Base-by-base conservation (phyloP, 2,113 vertebrate species). In the Brachypteracias leptosomus region DNA sequence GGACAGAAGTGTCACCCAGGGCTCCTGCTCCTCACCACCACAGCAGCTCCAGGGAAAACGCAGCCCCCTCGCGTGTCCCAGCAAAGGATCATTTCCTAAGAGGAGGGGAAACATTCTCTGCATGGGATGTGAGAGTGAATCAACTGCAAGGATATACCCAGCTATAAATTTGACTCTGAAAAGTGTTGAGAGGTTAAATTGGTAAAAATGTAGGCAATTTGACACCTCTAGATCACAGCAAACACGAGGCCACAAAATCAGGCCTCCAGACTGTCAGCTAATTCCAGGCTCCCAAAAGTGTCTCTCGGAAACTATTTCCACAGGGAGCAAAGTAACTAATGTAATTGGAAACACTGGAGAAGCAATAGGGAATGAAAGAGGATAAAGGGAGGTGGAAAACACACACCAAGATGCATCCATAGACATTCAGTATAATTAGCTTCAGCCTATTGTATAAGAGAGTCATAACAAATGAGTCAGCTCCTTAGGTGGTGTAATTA, bases 401-500 rank as follows among this genome's bases (percentile, higher is more conserved):
- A 92, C 70, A 89, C 80, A 75, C 92, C 77, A 88, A 92, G 76
- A 96, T 71, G 51, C 85, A 75, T 61, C 87, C 58, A 80, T 5
- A 90, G 71, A 87, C 84, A 89, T 35, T 73, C 66, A 55, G 86
- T 54, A 74, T 94, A 95, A 95, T 96, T 95, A 96, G 94, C 86
- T 93, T 42, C 73, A 93, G 58, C 31, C 88, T 75, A 89, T 94
- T 96, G 95, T 95, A 95, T 77, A 96, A 92, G 63, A 94, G 71
- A 94, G 88, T 93, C 92, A 93, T 93, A 95, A 96, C 83, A 96
- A 95, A 96, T 96, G 96, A 97, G 57, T 97, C 96, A 96, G 74
- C 92, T 96, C 84, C 86, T 97, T 92, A 93, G 92, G 93, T 93
- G 96, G 92, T 95, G 92, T 90, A 95, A 95, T 95, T 96, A 87